Percentiles rank a stretch among this genome's conserved stretches.
Conservation (phyloP, 2,113 vertebrate species). For the Leptobrachium leishanense region DNA sequence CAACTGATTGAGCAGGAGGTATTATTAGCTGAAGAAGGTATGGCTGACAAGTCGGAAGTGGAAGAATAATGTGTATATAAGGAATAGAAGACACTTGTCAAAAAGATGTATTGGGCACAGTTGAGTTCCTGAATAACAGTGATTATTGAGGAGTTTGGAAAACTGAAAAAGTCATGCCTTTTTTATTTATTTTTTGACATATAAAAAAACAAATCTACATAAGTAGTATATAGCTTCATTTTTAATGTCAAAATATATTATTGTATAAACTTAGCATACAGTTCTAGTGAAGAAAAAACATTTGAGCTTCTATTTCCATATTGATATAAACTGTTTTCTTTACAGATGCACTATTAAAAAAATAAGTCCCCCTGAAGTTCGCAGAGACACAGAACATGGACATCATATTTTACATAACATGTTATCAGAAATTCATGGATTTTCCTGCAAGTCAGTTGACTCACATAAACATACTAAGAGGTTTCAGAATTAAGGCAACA, state of each 20-base stretch:
- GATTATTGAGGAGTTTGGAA: slow-evolving; percentile 23
- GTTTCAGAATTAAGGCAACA: too few species aligned
- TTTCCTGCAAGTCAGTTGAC: too few species aligned
- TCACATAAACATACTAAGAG: too few species aligned
- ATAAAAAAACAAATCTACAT: slow-evolving; percentile 5
- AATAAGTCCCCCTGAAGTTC: too few species aligned
- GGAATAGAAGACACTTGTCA: slow-evolving; percentile 38
- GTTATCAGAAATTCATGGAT: too few species aligned
- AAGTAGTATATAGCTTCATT: background rate
- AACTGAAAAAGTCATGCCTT: slow-evolving; percentile 18
- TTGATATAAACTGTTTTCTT: too few species aligned
- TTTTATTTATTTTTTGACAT: slow-evolving; percentile 13
- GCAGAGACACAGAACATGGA: too few species aligned
- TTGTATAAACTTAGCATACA: background rate
- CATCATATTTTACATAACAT: too few species aligned
- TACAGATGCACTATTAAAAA: too few species aligned
- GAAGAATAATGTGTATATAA: slow-evolving; percentile 42
- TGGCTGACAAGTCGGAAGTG: slow-evolving; percentile 37
- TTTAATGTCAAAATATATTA: background rate
- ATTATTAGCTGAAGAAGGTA: slow-evolving; percentile 33
- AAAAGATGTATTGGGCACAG: slow-evolving; percentile 43
- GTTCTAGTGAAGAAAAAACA: too few species aligned
- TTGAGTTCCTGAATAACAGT: slow-evolving; percentile 28
- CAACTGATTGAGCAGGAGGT: slow-evolving; percentile 26
- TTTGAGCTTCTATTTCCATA: too few species aligned